Evolutionary conservation across 2,888 invertebrate genomes (phyloP).

Genomic region (Cyrtodaria siliqua): DNA sequence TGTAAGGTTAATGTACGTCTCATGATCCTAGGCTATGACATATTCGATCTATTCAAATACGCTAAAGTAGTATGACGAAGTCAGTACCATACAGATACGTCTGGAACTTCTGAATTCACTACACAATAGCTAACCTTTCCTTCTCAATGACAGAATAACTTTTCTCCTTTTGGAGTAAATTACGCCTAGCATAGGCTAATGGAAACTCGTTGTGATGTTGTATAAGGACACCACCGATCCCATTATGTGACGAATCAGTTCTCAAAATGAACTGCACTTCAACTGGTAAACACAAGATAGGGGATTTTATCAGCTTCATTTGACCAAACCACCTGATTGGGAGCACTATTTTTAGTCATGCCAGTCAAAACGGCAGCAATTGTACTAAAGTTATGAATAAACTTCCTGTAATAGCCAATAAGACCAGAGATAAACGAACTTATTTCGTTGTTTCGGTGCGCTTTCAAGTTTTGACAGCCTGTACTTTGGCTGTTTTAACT

Average conservation of each 20-base stretch:
- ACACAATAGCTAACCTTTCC: no score
- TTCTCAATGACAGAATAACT: neutral
- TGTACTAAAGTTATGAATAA: conserved; percentile 1
- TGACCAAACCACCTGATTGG: neutral
- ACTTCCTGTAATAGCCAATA: no score
- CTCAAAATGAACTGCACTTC: no score
- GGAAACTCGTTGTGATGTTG: neutral
- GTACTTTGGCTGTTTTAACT: no score
- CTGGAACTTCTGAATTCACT: neutral
- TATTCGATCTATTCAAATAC: conserved; percentile 44
- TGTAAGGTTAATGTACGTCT: conserved; percentile 36
- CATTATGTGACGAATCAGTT: no score
- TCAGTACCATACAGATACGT: conserved; percentile 37
- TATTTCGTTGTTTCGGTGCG: no score
- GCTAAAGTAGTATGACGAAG: conserved; percentile 68
- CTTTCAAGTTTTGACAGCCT: no score
- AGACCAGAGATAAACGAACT: no score
- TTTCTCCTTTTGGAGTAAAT: neutral
- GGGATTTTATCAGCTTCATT: no score
- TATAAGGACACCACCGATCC: no score
- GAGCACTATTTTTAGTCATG: neutral
- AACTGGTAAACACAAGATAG: no score
- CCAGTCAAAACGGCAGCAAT: conserved; percentile 2
- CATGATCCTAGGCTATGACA: conserved; percentile 39
- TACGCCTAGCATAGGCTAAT: neutral